A percentile compares a stretch with the other conserved stretches of the same genome.
phyloP scores from a whole-genome alignment of 2,888 invertebrate genomes.

The Drosophila pullipes region DNA sequence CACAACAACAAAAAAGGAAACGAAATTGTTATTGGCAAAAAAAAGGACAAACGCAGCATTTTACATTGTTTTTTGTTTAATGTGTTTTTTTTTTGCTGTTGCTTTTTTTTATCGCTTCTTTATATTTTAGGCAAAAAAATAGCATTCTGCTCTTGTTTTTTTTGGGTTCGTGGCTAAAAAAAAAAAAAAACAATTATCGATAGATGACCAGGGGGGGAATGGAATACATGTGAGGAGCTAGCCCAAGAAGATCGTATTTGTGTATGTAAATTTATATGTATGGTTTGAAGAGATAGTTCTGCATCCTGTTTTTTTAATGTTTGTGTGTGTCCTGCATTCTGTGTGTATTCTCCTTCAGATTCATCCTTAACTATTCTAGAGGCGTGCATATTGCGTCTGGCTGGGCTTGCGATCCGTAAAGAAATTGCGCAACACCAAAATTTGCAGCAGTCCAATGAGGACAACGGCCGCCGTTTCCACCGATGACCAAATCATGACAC shows the following conservation, averaged over 20 bases:
- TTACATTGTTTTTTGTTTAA: constrained; percentile 1
- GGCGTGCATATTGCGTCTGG: constrained; percentile 83
- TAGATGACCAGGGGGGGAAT: constrained; percentile 12
- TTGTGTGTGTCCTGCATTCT: constrained; percentile 5
- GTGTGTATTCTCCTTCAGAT: not conserved
- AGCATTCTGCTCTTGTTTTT: constrained; percentile 3
- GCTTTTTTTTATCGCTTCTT: constrained; percentile 21
- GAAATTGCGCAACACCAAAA: constrained; percentile 95
- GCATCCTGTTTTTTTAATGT: constrained; percentile 5
- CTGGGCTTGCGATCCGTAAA: constrained; percentile 90
- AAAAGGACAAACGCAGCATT: constrained; percentile 3
- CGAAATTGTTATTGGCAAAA: not conserved
- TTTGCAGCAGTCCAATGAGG: constrained; percentile 95
- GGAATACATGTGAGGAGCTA: constrained; percentile 27
- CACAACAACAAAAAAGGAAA: constrained; percentile 3
- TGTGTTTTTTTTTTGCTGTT: not conserved
- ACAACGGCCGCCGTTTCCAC: constrained; percentile 94
- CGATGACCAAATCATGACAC: constrained; percentile 97
- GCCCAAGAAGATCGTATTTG: constrained; percentile 14
- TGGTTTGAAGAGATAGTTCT: constrained; percentile 33
- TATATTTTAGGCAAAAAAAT: constrained; percentile 15
- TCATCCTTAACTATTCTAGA: constrained; percentile 58
- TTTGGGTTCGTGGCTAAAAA: constrained; percentile 8
- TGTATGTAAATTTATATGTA: constrained; percentile 12
- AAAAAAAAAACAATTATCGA: constrained; percentile 19